Evolutionary conservation across 2,888 invertebrate species (phyloP).

Genomic region (Drosophila picticornis): DNA sequence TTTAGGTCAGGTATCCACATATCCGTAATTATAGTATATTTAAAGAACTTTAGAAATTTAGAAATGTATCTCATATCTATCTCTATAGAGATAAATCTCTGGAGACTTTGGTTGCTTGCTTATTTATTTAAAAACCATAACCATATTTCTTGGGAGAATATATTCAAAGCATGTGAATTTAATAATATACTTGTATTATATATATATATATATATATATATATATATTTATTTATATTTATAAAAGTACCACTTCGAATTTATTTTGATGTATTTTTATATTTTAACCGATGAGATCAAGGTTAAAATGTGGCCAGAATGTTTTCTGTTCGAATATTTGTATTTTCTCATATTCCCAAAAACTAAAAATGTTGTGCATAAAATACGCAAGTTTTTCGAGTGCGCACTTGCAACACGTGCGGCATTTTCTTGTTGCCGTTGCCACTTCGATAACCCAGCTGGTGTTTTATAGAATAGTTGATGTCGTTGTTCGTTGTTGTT

Average conservation of each 20-base stretch:
- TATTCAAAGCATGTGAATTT: not conserved
- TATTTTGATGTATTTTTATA: not conserved
- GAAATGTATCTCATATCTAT: not conserved
- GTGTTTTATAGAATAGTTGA: conserved; percentile 39
- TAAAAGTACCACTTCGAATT: not conserved
- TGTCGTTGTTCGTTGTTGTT: conserved; percentile 17
- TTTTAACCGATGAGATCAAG: not conserved
- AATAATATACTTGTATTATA: not conserved
- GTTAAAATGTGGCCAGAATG: conserved; percentile 1
- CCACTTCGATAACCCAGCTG: conserved; percentile 21
- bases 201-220: no score
- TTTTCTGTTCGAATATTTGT: not conserved
- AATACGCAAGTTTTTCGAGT: conserved; percentile 27
- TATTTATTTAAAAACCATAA: not conserved
- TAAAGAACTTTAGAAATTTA: not conserved
- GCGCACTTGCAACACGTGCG: conserved; percentile 44
- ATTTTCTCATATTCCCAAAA: not conserved
- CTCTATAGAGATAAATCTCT: not conserved
- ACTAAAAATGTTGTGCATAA: conserved; percentile 8
- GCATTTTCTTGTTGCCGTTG: conserved; percentile 26
- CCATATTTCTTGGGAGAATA: not conserved
- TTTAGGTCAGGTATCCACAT: not conserved
- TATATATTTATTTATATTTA: no score
- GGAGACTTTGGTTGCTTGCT: not conserved
- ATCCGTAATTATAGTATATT: not conserved